Evolutionary conservation across 2,797 vertebrate species (phyloP).

Genomic region (Hippocampus kuda): DNA sequence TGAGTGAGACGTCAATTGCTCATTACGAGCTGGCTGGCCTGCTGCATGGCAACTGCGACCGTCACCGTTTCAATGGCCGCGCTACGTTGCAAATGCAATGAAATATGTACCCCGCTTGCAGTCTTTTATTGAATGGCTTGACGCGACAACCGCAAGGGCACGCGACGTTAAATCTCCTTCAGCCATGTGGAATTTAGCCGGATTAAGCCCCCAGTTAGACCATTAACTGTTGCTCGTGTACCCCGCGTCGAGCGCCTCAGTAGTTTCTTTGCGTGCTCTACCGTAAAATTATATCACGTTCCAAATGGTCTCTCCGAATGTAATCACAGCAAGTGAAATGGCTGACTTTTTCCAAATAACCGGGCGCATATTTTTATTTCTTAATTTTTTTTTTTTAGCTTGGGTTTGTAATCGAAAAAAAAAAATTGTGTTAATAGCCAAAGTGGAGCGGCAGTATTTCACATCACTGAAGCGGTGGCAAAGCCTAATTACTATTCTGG

Average conservation of each 20-base stretch:
- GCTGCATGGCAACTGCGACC: background rate
- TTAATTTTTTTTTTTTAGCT: background rate
- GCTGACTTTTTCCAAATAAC: background rate
- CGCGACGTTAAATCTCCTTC: no score
- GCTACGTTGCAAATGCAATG: background rate
- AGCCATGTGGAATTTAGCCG: no score
- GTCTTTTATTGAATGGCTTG: background rate
- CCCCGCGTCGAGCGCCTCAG: background rate
- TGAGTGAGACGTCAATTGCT: background rate
- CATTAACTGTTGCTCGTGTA: no score
- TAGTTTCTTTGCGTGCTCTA: background rate
- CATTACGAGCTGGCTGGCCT: background rate
- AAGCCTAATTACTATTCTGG: background rate
- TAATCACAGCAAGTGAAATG: background rate
- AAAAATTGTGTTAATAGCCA: slow-evolving; percentile 1
- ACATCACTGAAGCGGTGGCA: background rate
- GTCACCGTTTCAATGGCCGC: background rate
- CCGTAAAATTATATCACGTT: background rate
- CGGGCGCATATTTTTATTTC: background rate
- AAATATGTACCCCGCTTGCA: background rate
- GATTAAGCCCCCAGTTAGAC: no score
- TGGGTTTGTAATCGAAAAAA: background rate
- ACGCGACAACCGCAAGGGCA: no score
- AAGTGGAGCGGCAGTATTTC: background rate
- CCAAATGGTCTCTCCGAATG: background rate